Percentiles rank a stretch among this genome's conserved stretches.
phyloP scores from a whole-genome alignment of 2,113 vertebrate genomes.

The Eonycteris spelaea region DNA sequence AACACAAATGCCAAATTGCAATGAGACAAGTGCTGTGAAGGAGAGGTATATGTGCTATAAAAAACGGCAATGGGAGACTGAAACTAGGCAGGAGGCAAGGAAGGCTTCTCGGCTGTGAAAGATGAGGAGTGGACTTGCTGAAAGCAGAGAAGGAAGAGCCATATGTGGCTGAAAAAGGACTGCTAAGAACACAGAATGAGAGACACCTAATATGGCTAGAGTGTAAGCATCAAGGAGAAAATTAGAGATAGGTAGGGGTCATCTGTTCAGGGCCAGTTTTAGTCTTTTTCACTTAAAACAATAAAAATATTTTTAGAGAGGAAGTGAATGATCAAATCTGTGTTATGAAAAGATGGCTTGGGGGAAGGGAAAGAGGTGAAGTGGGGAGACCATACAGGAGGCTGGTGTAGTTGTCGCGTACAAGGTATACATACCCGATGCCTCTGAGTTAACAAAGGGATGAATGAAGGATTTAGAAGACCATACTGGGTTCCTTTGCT shows the following conservation, averaged over 20 bases:
- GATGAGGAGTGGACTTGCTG: not conserved
- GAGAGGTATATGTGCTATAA: not conserved
- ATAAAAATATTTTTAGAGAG: not conserved
- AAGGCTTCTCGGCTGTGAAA: not conserved
- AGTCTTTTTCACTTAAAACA: not conserved
- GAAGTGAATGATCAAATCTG: not conserved
- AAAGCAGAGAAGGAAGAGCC: not conserved
- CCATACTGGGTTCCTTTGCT: not conserved
- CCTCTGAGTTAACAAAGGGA: not conserved
- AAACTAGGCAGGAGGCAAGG: not conserved
- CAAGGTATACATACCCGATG: not conserved
- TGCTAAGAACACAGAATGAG: not conserved
- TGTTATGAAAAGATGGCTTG: not conserved
- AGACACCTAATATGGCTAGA: not conserved
- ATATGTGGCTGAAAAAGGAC: not conserved
- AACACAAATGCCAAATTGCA: not conserved
- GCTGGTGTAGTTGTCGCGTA: not conserved
- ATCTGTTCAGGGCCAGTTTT: not conserved
- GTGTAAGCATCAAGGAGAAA: too few relatives aligned
- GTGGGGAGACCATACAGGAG: not conserved
- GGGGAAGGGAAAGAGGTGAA: not conserved
- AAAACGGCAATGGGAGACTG: not conserved
- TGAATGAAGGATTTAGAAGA: not conserved
- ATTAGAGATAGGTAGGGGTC: not conserved
- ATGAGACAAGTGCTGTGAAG: not conserved